These are phyloP conservation scores for Platypus cylindrus DNA, from an alignment of 2,888 invertebrate genomes.

Conservation along the genomic window DNA sequence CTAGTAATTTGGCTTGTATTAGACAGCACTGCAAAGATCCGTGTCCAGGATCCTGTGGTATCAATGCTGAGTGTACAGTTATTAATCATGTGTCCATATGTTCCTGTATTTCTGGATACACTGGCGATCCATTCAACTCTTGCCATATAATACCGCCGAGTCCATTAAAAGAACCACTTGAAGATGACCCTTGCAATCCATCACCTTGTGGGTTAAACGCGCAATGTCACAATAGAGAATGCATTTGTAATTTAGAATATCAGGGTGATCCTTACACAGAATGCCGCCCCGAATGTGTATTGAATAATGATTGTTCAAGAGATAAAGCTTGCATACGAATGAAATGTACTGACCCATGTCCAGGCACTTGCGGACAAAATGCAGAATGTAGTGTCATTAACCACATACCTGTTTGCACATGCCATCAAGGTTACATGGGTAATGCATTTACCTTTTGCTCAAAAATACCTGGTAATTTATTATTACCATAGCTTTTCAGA, in stretches of 20 bases:
- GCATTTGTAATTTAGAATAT: constrained; percentile 53
- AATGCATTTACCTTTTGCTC: constrained; percentile 58
- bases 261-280: constrained; percentile 56
- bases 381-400: constrained; percentile 61
- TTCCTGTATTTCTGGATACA: constrained; percentile 47
- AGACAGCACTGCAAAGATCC: constrained; percentile 49
- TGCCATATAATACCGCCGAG: constrained; percentile 29
- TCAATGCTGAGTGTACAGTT: constrained; percentile 48
- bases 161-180: constrained; percentile 26
- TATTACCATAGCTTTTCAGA: neutral
- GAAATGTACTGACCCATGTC: constrained; percentile 61
- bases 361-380: constrained; percentile 56
- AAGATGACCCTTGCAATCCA: constrained; percentile 51
- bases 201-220: constrained; percentile 64
- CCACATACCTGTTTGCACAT: constrained; percentile 58
- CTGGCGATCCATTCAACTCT: constrained; percentile 47
- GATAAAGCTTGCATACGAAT: constrained; percentile 57
- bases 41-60: constrained; percentile 51
- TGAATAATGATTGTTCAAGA: constrained; percentile 54
- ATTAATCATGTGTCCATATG: constrained; percentile 56
- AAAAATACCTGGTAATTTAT: constrained; percentile 33
- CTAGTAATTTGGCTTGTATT: constrained; percentile 39
- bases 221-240: constrained; percentile 53
- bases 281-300: constrained; percentile 58
- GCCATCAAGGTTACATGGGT: constrained; percentile 45